Conservation (phyloP, 92 coral and sea anemone species). For the Nematostella vectensis region DNA sequence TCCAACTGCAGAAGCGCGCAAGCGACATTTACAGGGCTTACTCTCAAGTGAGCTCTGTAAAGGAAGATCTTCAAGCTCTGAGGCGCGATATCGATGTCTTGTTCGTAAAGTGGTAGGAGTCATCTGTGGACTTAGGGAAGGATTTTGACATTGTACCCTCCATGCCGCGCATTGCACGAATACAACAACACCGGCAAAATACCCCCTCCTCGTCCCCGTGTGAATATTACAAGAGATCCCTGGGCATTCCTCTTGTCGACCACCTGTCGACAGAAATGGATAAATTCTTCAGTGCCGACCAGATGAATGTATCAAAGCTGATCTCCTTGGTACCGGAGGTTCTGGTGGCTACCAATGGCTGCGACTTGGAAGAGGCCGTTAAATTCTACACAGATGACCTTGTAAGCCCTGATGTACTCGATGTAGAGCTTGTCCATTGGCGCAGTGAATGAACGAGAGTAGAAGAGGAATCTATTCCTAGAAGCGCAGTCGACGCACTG, state of each 20-base stretch:
- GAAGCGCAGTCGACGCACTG: slow-evolving; percentile 16
- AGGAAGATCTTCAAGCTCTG: slow-evolving; percentile 13
- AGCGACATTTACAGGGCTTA: slow-evolving; percentile 19
- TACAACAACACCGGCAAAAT: slow-evolving; percentile 15
- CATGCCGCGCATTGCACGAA: slow-evolving; percentile 17
- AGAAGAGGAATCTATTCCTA: slow-evolving; percentile 23
- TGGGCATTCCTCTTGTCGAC: slow-evolving; percentile 23
- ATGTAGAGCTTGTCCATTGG: slow-evolving; percentile 40
- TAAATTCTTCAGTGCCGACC: slow-evolving; percentile 18
- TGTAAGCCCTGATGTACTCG: slow-evolving; percentile 21
- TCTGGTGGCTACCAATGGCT: slow-evolving; percentile 13
- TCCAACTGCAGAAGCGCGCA: slow-evolving; percentile 29
- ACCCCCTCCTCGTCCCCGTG: slow-evolving; percentile 11
- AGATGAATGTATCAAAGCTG: slow-evolving; percentile 22
- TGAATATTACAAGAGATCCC: slow-evolving; percentile 18
- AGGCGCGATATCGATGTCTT: slow-evolving; percentile 14
- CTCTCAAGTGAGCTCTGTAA: slow-evolving; percentile 8
- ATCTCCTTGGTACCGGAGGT: slow-evolving; percentile 35
- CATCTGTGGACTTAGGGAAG: slow-evolving; percentile 3
- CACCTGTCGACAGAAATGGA: slow-evolving; percentile 21
- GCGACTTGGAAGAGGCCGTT: slow-evolving; percentile 18
- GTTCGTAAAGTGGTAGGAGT: slow-evolving; percentile 5
- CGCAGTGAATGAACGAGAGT: slow-evolving; percentile 24
- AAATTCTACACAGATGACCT: slow-evolving; percentile 30
- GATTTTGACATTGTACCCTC: slow-evolving; percentile 21